A percentile compares a stretch with the other conserved stretches of the same genome.
Evolutionary conservation across 2,797 vertebrate genomes (phyloP).

Genomic region (Scolopax bukidnonensis): DNA sequence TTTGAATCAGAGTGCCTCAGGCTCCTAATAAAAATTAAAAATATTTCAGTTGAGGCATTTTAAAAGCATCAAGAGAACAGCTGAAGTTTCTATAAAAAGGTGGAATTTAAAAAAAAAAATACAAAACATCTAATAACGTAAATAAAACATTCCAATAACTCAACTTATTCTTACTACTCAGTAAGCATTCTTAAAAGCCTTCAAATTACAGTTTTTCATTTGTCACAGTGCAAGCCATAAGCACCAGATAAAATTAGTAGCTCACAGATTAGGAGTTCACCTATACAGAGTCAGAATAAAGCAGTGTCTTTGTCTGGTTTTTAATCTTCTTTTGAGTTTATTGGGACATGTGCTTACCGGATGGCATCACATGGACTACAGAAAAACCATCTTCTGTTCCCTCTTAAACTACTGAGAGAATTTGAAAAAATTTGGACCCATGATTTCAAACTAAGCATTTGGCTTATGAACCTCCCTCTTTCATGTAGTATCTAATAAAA

Average conservation of each 20-base stretch:
- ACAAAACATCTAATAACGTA: not conserved
- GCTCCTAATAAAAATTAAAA: not conserved
- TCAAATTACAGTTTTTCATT: not conserved
- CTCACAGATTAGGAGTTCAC: not conserved
- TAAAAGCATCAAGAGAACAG: not conserved
- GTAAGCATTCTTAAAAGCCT: not conserved
- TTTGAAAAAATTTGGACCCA: not conserved
- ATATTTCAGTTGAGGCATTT: not conserved
- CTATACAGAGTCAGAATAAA: not conserved
- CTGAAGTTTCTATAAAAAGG: not conserved
- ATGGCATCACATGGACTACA: not conserved
- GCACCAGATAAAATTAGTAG: not conserved
- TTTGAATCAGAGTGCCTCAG: not conserved
- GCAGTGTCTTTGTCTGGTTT: not conserved
- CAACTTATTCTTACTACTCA: not conserved
- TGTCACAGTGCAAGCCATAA: not conserved
- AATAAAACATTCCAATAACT: not conserved
- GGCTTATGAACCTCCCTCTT: not conserved
- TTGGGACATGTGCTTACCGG: not conserved
- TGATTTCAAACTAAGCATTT: not conserved
- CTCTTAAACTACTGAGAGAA: not conserved
- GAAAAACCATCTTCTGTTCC: not conserved
- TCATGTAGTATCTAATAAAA: not conserved
- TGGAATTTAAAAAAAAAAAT: too few relatives aligned
- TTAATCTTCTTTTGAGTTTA: not conserved